Evolutionary conservation across 2,113 vertebrate species (phyloP), one percentile per base, ranked within the genome.

Genomic region (Camarhynchus parvulus): DNA sequence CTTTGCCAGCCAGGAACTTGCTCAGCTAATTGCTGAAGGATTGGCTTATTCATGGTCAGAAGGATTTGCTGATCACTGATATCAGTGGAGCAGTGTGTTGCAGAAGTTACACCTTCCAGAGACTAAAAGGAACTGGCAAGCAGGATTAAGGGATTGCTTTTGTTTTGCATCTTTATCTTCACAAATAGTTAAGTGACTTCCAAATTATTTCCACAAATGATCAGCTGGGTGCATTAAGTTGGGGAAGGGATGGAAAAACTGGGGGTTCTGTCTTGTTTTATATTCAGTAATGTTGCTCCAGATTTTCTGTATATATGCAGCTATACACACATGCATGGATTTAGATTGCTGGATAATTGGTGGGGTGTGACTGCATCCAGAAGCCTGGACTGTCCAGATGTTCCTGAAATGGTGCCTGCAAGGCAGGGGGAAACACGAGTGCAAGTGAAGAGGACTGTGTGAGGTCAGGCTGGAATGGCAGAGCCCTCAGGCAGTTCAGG

Each of bases 311-410:
- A 58, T 86, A 47, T 80, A 35, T 55, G 52, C 88, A 74, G 83
- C 63, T 86, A 35, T 79, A 79, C 49, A 94, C 80, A 85, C 33
- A 7, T 96, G 90, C 87, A 94, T 94, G 90, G 64, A 35, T 78
- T 93, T 74, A 73, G 68, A 78, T 77, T 80, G 59, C 68, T 80
- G 87, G 47, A 64, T 81, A 44, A 75, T 52, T 50, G 87, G n/a
- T 46, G 87, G 46, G 53, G 13, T 75, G 89, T 68, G 83, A 66
- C 31, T 83, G 59, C 7, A 2, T 74, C 87, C 46, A 61, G 77
- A 92, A 77, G 47, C 79, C 46, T 46, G 44, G 68, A 24, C 52
- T 93, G 72, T 37, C 42, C 3, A 2, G 42, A 30, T 35, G 5
- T 83, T 90, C 59, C 87, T 89, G 76, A 67, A 56, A 49, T 33